phyloP scores from a whole-genome alignment of 1,140 invertebrate genomes.

The Psix sp. region DNA sequence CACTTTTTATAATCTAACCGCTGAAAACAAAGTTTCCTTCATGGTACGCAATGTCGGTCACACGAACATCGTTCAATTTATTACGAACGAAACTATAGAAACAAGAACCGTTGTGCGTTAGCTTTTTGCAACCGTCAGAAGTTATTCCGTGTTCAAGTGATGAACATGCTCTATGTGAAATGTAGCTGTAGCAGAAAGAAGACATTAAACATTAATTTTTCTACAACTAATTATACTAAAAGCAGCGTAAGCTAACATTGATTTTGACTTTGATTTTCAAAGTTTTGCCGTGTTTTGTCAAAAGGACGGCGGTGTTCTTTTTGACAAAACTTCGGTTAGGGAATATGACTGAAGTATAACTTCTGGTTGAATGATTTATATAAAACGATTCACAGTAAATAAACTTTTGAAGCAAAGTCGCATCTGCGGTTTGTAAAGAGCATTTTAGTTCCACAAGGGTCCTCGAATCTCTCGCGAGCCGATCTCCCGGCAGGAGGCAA shows the following conservation, averaged over 20 bases:
- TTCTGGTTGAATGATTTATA: no score
- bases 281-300: no score
- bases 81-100: constrained; percentile 17
- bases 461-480: constrained; percentile 35
- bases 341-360: no score
- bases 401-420: constrained; percentile 23
- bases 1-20: no score
- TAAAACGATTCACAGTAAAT: constrained; percentile 25
- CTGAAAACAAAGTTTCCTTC: no score
- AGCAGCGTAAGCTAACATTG: no score
- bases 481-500: constrained; percentile 18
- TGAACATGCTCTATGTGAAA: constrained; percentile 6
- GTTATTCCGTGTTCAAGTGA: constrained; percentile 6
- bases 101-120: constrained; percentile 2
- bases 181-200: constrained; percentile 5
- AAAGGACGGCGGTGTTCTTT: no score
- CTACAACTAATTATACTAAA: no score
- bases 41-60: no score
- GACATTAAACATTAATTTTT: constrained; percentile 24
- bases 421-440: constrained; percentile 45
- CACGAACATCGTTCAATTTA: constrained; percentile 8
- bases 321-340: no score
- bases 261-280: no score
- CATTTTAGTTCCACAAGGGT: constrained; percentile 46
- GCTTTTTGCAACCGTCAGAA: constrained; percentile 17